A percentile compares a stretch with the other conserved stretches of the same genome.
phyloP scores from a whole-genome alignment of 2,797 vertebrate species.

The Babyrousa celebensis region DNA sequence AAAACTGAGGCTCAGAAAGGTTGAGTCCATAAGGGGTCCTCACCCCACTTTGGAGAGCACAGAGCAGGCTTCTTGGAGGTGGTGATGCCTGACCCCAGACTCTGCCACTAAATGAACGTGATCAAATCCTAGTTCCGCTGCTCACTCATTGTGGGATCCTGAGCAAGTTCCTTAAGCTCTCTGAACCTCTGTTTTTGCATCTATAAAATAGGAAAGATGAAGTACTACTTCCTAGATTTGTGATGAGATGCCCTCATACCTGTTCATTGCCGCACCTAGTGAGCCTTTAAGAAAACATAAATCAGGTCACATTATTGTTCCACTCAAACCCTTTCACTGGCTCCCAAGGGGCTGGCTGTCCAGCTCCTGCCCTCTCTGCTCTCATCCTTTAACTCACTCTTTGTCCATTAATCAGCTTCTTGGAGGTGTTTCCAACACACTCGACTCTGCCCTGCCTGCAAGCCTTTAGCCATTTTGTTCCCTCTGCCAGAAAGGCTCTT shows the following conservation, averaged over 20 bases:
- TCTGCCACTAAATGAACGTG: not conserved
- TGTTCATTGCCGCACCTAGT: not conserved
- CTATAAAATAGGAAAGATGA: not conserved
- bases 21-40: not conserved
- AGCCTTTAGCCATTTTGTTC: not conserved
- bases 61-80: not conserved
- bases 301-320: not conserved
- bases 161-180: not conserved
- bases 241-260: rapidly evolving
- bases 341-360: not conserved
- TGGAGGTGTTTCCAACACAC: not conserved
- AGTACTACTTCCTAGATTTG: not conserved
- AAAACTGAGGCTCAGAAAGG: not conserved
- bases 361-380: not conserved
- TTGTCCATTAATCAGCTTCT: not conserved
- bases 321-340: not conserved
- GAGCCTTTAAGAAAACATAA: not conserved
- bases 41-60: not conserved
- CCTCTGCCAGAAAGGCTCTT: not conserved
- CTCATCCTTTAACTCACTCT: not conserved
- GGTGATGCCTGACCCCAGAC: not conserved
- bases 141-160: not conserved
- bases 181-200: not conserved
- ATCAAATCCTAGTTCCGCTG: not conserved
- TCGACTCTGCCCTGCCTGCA: not conserved